phyloP scores from a whole-genome alignment of 2,888 invertebrate genomes.

The Colostygia pectinataria region DNA sequence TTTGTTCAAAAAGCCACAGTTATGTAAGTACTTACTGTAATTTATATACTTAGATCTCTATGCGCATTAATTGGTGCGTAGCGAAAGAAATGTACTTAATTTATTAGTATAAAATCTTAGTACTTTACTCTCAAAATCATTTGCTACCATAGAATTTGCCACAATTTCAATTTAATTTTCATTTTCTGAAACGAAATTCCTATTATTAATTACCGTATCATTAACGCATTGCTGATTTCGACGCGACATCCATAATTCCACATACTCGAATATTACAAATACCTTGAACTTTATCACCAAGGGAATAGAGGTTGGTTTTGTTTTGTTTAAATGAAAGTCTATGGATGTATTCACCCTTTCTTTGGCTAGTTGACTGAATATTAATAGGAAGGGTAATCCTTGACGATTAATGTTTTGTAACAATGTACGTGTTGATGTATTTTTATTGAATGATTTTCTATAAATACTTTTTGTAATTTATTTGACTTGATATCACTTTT shows the following conservation, averaged over 20 bases:
- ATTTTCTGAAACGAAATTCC: constrained; percentile 23
- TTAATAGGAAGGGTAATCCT: constrained; percentile 73
- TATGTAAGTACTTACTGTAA: too few relatives aligned
- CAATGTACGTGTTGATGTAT: constrained; percentile 33
- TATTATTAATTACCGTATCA: constrained; percentile 75
- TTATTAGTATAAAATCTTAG: too few relatives aligned
- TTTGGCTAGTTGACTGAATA: constrained; percentile 74
- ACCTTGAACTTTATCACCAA: constrained; percentile 6
- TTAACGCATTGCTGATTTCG: constrained; percentile 69
- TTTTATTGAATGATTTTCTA: constrained; percentile 13
- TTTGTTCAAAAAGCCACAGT: too few relatives aligned
- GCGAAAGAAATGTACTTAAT: too few relatives aligned
- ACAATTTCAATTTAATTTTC: constrained; percentile 12
- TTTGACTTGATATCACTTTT: constrained; percentile 63
- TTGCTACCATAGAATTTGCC: background rate
- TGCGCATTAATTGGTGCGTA: too few relatives aligned
- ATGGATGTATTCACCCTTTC: constrained; percentile 75
- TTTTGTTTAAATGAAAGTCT: constrained; percentile 5
- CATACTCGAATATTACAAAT: constrained; percentile 2
- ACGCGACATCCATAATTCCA: constrained; percentile 57
- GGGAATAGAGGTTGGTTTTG: constrained; percentile 2
- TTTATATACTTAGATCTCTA: too few relatives aligned
- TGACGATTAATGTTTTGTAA: constrained; percentile 62
- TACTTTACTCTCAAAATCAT: too few relatives aligned
- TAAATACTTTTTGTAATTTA: background rate